A percentile compares a stretch with the other conserved stretches of the same genome.
Conservation (phyloP, 2,797 vertebrate species). For the Coccyzus lansbergi region DNA sequence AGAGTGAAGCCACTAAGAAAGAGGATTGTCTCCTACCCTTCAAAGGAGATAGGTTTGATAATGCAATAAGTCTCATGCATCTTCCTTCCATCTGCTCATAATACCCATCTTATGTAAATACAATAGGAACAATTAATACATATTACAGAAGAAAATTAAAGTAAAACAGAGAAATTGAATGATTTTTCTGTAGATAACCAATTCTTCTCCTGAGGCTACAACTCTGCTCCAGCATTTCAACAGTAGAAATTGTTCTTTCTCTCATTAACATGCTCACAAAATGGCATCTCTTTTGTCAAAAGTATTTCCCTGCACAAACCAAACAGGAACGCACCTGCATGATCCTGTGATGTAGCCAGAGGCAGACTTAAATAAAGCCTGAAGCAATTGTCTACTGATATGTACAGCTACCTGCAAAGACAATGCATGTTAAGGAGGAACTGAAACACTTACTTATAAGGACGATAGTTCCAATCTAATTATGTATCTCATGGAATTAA, state of each 20-base stretch:
- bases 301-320: background rate
- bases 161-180: background rate
- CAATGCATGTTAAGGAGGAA: background rate
- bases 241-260: background rate
- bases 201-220: background rate
- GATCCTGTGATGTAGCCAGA: background rate
- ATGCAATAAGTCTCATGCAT: background rate
- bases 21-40: background rate
- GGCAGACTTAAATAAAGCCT: background rate
- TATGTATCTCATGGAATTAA: background rate
- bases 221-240: background rate
- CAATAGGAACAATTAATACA: background rate
- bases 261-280: background rate
- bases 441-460: background rate
- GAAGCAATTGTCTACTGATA: background rate
- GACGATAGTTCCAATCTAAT: background rate
- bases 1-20: background rate
- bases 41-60: background rate
- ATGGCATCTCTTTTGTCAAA: background rate
- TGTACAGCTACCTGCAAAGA: background rate
- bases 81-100: background rate
- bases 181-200: background rate
- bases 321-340: background rate
- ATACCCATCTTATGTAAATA: background rate
- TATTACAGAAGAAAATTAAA: background rate